phyloP scores from a whole-genome alignment of 1,140 invertebrate genomes.

The Phenacoccus solenopsis region DNA sequence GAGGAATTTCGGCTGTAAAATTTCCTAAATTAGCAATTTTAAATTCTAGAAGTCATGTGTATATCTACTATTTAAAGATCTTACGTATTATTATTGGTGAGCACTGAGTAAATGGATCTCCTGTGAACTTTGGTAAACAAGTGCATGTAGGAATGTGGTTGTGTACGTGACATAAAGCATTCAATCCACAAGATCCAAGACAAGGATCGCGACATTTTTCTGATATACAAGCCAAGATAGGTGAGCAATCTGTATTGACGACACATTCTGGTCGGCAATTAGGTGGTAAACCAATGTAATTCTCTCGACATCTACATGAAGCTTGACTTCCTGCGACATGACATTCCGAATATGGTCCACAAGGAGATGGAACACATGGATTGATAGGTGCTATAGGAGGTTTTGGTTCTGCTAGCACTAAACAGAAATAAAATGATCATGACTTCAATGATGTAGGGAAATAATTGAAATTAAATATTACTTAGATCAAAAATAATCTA shows the following conservation, averaged over 20 bases:
- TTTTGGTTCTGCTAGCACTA: slow-evolving; percentile 18
- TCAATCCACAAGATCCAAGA: slow-evolving; percentile 50
- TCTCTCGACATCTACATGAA: slow-evolving; percentile 42
- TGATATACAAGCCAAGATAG: slow-evolving; percentile 41
- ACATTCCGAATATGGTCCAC: slow-evolving; percentile 38
- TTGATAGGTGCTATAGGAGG: slow-evolving; percentile 22
- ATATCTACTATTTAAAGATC: slow-evolving; percentile 17
- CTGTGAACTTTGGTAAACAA: slow-evolving; percentile 46
- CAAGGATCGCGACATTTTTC: slow-evolving; percentile 59
- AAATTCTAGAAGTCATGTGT: background rate
- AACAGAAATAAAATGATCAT: background rate
- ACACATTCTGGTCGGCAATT: slow-evolving; percentile 44
- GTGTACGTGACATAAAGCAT: slow-evolving; percentile 56
- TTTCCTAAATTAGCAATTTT: background rate
- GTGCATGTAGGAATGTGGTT: slow-evolving; percentile 61
- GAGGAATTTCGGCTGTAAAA: slow-evolving; percentile 18
- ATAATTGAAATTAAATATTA: too few relatives aligned
- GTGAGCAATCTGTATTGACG: slow-evolving; percentile 40
- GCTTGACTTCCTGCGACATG: slow-evolving; percentile 37
- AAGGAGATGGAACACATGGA: slow-evolving; percentile 34
- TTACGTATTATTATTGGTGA: slow-evolving; percentile 27
- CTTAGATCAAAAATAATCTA: too few relatives aligned
- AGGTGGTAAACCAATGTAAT: slow-evolving; percentile 41
- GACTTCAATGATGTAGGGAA: too few relatives aligned
- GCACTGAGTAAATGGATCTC: slow-evolving; percentile 46